Evolutionary conservation across 2,113 vertebrate genomes (phyloP).

Genomic region (Anoura caudifer): DNA sequence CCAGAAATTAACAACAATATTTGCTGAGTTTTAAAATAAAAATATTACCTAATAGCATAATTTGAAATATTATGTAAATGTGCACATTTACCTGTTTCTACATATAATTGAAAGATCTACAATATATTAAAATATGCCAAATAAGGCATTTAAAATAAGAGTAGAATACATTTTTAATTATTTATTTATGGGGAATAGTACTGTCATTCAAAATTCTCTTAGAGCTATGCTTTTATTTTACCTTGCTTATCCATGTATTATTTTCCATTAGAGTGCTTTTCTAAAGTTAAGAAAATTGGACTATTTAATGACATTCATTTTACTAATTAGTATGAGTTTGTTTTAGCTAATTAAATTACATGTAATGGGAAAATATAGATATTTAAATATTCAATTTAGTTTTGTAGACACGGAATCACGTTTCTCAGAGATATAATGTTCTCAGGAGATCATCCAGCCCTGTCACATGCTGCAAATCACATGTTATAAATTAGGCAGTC

Average conservation of each 20-base stretch:
- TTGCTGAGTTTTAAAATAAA: constrained; percentile 21
- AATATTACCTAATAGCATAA: neutral
- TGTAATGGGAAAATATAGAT: neutral
- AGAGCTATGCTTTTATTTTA: neutral
- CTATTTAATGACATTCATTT: neutral
- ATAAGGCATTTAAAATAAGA: neutral
- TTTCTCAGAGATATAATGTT: neutral
- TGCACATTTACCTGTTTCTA: neutral
- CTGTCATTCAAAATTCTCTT: neutral
- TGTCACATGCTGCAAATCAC: neutral
- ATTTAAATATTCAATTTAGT: neutral
- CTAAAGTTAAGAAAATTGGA: constrained; percentile 34
- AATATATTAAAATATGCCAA: neutral
- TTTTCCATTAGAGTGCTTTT: neutral
- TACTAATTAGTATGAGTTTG: neutral
- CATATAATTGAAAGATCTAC: neutral
- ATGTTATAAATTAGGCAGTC: neutral
- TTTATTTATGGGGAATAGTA: neutral
- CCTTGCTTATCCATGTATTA: neutral
- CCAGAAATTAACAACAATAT: neutral
- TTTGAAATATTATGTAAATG: neutral
- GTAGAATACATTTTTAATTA: neutral
- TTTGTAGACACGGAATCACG: neutral
- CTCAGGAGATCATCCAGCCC: neutral
- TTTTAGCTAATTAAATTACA: constrained; percentile 4